Percentiles rank a stretch among this genome's conserved stretches.
Conservation (phyloP, 2,888 invertebrate genomes). For the Aphodius sticticus region DNA sequence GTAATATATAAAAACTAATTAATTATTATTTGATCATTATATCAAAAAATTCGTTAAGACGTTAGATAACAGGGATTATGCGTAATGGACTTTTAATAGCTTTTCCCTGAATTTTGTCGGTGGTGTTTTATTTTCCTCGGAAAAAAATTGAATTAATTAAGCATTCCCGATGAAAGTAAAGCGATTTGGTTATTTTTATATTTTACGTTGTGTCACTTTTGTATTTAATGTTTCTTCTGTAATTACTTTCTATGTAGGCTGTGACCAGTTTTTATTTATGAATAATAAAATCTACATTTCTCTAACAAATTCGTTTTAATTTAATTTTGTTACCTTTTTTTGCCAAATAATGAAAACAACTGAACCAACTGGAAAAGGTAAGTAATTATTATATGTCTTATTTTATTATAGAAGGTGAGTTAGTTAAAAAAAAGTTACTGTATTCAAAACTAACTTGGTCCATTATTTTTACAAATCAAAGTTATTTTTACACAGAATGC, state of each 20-base stretch:
- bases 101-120: not conserved
- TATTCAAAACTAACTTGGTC: no score
- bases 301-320: constrained; percentile 30
- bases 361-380: not conserved
- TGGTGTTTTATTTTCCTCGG: not conserved
- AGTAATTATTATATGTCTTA: not conserved
- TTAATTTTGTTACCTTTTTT: not conserved
- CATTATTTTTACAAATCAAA: no score
- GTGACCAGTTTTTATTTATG: constrained; percentile 35
- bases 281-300: constrained; percentile 26
- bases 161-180: not conserved
- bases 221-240: constrained; percentile 25
- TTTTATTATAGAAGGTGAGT: no score
- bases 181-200: not conserved
- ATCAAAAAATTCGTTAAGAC: not conserved
- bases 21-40: not conserved
- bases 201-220: not conserved
- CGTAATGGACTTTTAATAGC: no score
- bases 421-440: no score
- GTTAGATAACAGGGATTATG: not conserved
- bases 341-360: not conserved
- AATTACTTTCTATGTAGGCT: constrained; percentile 37
- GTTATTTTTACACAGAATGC: no score
- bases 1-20: not conserved
- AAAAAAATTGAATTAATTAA: not conserved